Percentiles rank a stretch among this genome's conserved stretches.
phyloP scores from a whole-genome alignment of 2,888 invertebrate species.

The Volucella inflata region DNA sequence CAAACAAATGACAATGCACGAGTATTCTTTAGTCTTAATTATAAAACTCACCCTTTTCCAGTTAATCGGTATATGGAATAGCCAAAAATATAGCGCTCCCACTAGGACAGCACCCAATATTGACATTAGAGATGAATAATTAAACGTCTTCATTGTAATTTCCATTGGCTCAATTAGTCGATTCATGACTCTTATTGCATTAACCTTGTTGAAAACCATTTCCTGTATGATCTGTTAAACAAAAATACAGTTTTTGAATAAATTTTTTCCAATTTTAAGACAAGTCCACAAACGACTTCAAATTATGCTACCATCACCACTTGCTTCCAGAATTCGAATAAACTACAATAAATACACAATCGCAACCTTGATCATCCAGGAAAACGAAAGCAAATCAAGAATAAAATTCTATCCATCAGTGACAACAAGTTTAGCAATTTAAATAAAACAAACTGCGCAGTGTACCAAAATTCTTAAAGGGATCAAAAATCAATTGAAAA shows the following conservation, averaged over 20 bases:
- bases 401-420: slow-evolving; percentile 1
- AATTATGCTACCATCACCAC: slow-evolving; percentile 45
- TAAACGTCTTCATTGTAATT: slow-evolving; percentile 38
- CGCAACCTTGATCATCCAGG: slow-evolving; percentile 53
- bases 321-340: slow-evolving; percentile 47
- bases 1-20: too few relatives aligned
- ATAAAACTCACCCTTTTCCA: slow-evolving; percentile 67
- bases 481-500: slow-evolving; percentile 19
- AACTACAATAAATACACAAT: neutral
- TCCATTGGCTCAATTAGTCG: slow-evolving; percentile 47
- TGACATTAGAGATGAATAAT: slow-evolving; percentile 11
- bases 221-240: slow-evolving; percentile 37
- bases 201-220: slow-evolving; percentile 39
- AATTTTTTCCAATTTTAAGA: neutral
- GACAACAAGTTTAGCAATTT: slow-evolving; percentile 67
- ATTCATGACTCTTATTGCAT: slow-evolving; percentile 45
- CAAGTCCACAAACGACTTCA: neutral
- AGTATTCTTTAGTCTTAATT: too few relatives aligned
- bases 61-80: slow-evolving; percentile 59
- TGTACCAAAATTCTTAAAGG: slow-evolving; percentile 22
- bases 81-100: slow-evolving; percentile 44
- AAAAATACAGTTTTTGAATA: slow-evolving; percentile 19
- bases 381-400: slow-evolving; percentile 23
- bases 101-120: neutral
- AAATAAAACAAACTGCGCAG: slow-evolving; percentile 61